Conservation (phyloP, 1,140 invertebrate species). For the Penaeus vannamei region DNA sequence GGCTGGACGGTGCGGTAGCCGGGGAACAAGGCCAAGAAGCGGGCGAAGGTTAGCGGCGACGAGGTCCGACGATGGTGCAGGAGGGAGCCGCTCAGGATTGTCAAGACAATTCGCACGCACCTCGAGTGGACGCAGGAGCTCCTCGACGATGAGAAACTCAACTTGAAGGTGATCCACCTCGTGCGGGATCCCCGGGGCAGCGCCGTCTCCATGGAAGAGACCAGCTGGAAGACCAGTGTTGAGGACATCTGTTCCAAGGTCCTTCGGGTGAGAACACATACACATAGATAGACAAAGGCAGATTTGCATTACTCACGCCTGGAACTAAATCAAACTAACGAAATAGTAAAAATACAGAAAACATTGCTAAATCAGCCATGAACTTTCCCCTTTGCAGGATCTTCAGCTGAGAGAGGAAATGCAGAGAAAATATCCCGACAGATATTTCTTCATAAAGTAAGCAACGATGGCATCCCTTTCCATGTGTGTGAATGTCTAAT, state of each 20-base stretch:
- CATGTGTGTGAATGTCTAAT: too few species aligned
- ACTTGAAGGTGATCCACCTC: conserved; percentile 48
- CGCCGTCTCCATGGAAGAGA: background rate
- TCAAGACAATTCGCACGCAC: conserved; percentile 39
- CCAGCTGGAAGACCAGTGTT: background rate
- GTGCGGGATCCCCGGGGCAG: conserved; percentile 43
- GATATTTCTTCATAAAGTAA: background rate
- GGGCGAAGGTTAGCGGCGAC: background rate
- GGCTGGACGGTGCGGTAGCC: background rate
- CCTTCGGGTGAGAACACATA: too few species aligned
- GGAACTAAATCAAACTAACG: too few species aligned
- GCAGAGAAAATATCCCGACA: background rate
- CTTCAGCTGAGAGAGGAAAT: background rate
- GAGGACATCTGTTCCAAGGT: background rate
- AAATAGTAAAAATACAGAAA: too few species aligned
- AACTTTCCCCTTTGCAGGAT: background rate
- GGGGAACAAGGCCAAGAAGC: too few species aligned
- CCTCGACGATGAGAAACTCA: background rate
- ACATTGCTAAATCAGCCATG: too few species aligned
- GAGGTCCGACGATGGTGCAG: background rate
- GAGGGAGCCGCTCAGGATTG: conserved; percentile 28
- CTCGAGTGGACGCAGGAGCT: conserved; percentile 22
- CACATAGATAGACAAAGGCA: too few species aligned
- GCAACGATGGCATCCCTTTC: background rate
- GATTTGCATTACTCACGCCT: too few species aligned